Percentiles rank a stretch among this genome's conserved stretches.
These are phyloP conservation scores for Coelopa pilipes DNA, from an alignment of 2,888 invertebrate genomes.

Conservation along the genomic window DNA sequence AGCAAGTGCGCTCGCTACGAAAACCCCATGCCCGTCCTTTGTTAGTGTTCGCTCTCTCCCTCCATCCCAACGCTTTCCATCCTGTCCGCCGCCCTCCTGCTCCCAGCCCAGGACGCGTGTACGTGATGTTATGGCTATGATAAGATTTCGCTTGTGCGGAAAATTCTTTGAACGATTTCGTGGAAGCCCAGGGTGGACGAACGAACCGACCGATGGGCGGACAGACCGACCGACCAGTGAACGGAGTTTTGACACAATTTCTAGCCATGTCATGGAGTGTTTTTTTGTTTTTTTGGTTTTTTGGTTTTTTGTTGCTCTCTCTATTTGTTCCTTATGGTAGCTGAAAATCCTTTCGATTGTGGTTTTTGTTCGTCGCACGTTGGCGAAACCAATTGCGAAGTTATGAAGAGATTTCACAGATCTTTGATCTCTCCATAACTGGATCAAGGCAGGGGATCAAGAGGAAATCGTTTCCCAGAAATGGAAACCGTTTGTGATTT, in stretches of 20 bases:
- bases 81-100: not conserved
- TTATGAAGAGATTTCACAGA: no score
- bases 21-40: not conserved
- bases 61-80: constrained; percentile 1
- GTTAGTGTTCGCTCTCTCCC: not conserved
- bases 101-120: not conserved
- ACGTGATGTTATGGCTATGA: constrained; percentile 23
- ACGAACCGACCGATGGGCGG: no score
- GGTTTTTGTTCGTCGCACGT: constrained; percentile 25
- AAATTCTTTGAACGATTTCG: constrained; percentile 16
- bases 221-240: no score
- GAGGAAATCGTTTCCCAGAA: no score
- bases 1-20: constrained; percentile 1
- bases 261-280: not conserved
- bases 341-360: constrained; percentile 22
- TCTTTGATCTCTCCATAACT: no score
- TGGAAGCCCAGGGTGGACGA: not conserved
- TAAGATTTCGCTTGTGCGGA: constrained; percentile 21
- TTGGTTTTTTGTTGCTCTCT: not conserved
- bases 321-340: not conserved
- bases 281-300: constrained; percentile 6
- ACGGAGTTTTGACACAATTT: constrained; percentile 8
- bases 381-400: not conserved
- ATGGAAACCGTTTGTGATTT: no score
- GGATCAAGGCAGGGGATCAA: no score